Evolutionary conservation across 1,140 invertebrate genomes (phyloP).

Genomic region (Anadara kagoshimensis): DNA sequence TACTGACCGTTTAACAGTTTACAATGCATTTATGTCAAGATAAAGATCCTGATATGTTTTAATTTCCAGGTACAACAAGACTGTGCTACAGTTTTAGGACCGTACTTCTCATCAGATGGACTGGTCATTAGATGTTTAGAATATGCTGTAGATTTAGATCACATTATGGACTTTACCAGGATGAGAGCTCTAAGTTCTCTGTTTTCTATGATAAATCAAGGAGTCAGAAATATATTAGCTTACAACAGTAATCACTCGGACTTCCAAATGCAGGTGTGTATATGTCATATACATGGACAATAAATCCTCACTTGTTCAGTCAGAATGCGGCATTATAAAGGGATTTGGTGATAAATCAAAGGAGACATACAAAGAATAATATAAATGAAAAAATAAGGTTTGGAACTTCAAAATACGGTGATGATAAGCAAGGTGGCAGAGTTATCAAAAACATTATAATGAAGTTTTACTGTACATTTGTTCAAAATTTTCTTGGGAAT

Average conservation of each 20-base stretch:
- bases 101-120: constrained; percentile 92
- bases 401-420: too few relatives aligned
- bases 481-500: too few relatives aligned
- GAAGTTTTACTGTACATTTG: too few relatives aligned
- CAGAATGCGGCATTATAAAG: too few relatives aligned
- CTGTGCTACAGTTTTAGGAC: constrained; percentile 88
- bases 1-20: background rate
- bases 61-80: constrained; percentile 86
- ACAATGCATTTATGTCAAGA: too few relatives aligned
- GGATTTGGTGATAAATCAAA: too few relatives aligned
- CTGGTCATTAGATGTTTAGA: constrained; percentile 94
- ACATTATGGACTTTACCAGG: constrained; percentile 99
- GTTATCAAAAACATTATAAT: too few relatives aligned
- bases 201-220: constrained; percentile 98
- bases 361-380: too few relatives aligned
- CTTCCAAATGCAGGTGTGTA: constrained; percentile 86
- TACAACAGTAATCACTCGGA: constrained; percentile 96
- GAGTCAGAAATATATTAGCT: constrained; percentile 87
- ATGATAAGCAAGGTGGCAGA: too few relatives aligned
- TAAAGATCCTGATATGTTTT: background rate
- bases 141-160: constrained; percentile 89
- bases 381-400: too few relatives aligned
- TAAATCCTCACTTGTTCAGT: too few relatives aligned
- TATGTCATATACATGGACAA: background rate
- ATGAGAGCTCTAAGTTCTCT: constrained; percentile 94